Conservation (phyloP, 2,888 invertebrate genomes). For the Agonopterix alstromeriana region DNA sequence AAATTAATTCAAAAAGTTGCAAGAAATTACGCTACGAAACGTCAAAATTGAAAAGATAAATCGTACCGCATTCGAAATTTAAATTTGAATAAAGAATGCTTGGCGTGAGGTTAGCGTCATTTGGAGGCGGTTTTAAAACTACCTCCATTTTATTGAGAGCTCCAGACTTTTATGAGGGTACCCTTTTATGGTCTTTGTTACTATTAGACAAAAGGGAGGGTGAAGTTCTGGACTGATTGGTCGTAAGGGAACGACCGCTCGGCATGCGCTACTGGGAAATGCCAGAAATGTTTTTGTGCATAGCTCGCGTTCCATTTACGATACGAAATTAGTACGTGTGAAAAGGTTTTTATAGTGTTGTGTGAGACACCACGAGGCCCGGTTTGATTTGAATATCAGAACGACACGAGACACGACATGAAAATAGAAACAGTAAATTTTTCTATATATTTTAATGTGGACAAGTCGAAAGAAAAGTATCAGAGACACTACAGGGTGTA, state of each 20-base stretch:
- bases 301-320: conserved; percentile 16
- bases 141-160: conserved; percentile 10
- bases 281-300: conserved; percentile 18
- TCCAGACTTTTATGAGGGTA: conserved; percentile 11
- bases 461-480: no score
- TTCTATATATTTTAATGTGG: no score
- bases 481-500: no score
- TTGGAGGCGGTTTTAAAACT: conserved; percentile 14
- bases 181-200: conserved; percentile 4
- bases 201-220: conserved; percentile 7
- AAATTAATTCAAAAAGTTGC: background rate
- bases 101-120: conserved; percentile 21
- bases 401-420: no score
- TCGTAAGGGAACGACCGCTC: conserved; percentile 11
- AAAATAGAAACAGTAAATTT: no score
- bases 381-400: no score
- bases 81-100: conserved; percentile 21
- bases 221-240: conserved; percentile 13
- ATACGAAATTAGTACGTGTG: conserved; percentile 14
- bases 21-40: conserved; percentile 6
- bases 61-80: conserved; percentile 16
- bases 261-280: conserved; percentile 16
- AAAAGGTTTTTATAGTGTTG: background rate
- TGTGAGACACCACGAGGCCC: no score
- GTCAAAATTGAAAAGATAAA: conserved; percentile 21